These are phyloP conservation scores for Helogale parvula DNA, from an alignment of 2,113 vertebrate species.

Conservation along the genomic window DNA sequence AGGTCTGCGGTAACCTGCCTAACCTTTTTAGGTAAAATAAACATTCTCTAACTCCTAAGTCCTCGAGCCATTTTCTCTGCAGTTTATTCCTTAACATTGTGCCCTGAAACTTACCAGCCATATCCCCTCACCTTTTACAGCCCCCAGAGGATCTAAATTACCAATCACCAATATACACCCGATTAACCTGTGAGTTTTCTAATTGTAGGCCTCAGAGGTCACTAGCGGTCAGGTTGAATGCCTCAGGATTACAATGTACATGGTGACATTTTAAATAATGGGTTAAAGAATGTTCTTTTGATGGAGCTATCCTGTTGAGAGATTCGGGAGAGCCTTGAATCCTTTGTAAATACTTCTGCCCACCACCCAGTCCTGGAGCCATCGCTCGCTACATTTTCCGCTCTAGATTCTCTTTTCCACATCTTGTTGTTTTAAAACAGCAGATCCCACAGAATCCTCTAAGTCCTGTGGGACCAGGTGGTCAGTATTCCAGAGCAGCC, in stretches of 20 bases:
- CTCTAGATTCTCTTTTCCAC: background rate
- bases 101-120: background rate
- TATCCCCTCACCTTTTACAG: background rate
- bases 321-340: background rate
- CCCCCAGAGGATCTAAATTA: background rate
- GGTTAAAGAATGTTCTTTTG: background rate
- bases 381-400: background rate
- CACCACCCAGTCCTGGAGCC: background rate
- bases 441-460: background rate
- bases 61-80: background rate
- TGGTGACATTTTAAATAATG: background rate
- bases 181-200: background rate
- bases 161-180: background rate
- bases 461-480: background rate
- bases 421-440: background rate
- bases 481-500: background rate
- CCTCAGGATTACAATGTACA: background rate
- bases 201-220: background rate
- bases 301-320: background rate
- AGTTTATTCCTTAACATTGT: background rate
- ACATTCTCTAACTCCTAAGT: background rate
- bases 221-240: background rate
- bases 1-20: background rate
- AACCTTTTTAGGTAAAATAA: background rate
- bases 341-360: background rate